A percentile compares a stretch with the other conserved stretches of the same genome.
These are phyloP conservation scores for Myotis yumanensis DNA, from an alignment of 2,113 vertebrate genomes.

Conservation along the genomic window DNA sequence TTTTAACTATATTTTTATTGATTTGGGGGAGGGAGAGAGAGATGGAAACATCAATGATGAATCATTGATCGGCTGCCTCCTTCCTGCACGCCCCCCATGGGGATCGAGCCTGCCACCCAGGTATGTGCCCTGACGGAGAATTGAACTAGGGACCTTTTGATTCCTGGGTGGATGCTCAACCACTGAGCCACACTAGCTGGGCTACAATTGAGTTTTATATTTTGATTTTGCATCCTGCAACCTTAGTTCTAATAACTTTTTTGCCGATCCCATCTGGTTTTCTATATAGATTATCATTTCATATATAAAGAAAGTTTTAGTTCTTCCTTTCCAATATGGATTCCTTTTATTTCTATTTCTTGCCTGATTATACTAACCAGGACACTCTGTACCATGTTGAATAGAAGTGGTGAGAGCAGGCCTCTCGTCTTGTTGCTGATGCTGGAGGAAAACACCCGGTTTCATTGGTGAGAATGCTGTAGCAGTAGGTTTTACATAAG, in stretches of 20 bases:
- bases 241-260: background rate
- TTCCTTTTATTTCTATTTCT: background rate
- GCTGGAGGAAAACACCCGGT: background rate
- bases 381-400: background rate
- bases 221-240: background rate
- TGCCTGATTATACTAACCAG: background rate
- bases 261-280: background rate
- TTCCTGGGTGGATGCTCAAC: too few species aligned
- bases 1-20: too few species aligned
- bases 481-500: background rate
- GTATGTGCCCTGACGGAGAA: too few species aligned
- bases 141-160: too few species aligned
- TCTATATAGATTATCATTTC: background rate
- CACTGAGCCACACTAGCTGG: too few species aligned
- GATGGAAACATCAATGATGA: too few species aligned
- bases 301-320: background rate
- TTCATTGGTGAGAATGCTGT: background rate
- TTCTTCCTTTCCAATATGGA: background rate
- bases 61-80: too few species aligned
- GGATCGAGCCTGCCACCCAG: too few species aligned
- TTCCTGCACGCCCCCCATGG: too few species aligned
- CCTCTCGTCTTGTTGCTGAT: background rate
- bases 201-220: background rate
- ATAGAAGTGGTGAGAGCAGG: background rate
- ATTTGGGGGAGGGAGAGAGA: too few species aligned